Evolutionary conservation across 2,113 vertebrate species (phyloP).

Genomic region (Panurus biarmicus): DNA sequence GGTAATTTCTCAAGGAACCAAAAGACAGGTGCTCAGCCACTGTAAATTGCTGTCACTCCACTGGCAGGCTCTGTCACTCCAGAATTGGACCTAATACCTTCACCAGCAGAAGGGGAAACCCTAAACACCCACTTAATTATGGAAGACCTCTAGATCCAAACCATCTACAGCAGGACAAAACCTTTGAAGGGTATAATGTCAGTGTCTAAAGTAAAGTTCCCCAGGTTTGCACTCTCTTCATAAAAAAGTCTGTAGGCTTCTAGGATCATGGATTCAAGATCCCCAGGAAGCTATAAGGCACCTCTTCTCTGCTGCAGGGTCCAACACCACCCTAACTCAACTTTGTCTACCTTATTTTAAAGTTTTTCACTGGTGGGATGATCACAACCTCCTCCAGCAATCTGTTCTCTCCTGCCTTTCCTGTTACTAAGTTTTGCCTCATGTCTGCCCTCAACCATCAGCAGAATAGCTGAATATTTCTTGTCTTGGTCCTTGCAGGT

Average conservation of each 20-base stretch:
- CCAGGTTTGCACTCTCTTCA: background rate
- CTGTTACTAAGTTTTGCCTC: background rate
- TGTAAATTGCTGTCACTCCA: background rate
- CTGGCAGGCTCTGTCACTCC: background rate
- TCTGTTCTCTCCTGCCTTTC: background rate
- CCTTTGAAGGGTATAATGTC: background rate
- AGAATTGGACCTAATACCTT: background rate
- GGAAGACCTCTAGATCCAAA: background rate
- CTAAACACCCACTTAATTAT: background rate
- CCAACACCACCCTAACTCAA: background rate
- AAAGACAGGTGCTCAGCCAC: background rate
- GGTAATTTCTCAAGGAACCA: background rate
- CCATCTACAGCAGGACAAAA: background rate
- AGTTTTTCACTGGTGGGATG: background rate
- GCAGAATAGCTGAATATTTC: background rate
- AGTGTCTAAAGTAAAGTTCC: background rate
- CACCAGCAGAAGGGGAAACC: background rate
- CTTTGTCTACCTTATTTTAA: background rate
- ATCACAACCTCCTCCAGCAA: background rate
- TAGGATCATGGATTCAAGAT: background rate
- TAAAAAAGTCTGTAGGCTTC: background rate
- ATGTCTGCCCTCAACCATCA: background rate
- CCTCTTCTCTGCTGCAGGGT: background rate
- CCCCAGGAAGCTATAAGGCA: background rate
- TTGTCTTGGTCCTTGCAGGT: rapidly evolving